phyloP scores from a whole-genome alignment of 2,113 vertebrate genomes.

The Porphyrio hochstetteri region DNA sequence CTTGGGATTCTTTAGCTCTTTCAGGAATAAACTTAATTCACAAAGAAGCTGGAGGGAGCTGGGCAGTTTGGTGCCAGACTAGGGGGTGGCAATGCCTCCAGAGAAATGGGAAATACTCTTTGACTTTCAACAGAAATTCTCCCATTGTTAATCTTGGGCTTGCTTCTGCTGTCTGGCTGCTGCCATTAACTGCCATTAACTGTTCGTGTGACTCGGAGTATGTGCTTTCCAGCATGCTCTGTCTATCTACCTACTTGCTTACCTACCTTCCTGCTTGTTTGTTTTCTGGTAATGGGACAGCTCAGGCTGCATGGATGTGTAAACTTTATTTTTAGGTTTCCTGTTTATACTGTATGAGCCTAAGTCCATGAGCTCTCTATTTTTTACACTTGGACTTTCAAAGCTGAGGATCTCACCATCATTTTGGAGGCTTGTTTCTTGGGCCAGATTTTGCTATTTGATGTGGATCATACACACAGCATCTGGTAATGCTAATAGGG shows the following conservation, averaged over 20 bases:
- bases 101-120: not conserved
- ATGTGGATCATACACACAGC: not conserved
- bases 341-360: not conserved
- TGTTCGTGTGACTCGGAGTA: not conserved
- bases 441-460: not conserved
- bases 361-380: not conserved
- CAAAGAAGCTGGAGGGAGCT: not conserved
- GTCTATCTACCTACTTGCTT: not conserved
- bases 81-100: accelerated
- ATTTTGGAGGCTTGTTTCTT: not conserved
- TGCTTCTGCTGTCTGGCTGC: not conserved
- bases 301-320: not conserved
- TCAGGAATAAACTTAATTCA: not conserved
- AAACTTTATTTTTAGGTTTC: not conserved
- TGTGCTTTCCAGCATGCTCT: not conserved
- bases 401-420: not conserved
- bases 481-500: not conserved
- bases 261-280: not conserved
- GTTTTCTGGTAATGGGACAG: not conserved
- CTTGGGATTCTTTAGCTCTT: not conserved
- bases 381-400: not conserved
- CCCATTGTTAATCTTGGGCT: not conserved
- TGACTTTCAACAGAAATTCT: not conserved
- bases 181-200: not conserved
- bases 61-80: not conserved